Percentiles rank a stretch among this genome's conserved stretches.
Evolutionary conservation across 1,140 invertebrate species (phyloP).

Genomic region (Nautilus pompilius): DNA sequence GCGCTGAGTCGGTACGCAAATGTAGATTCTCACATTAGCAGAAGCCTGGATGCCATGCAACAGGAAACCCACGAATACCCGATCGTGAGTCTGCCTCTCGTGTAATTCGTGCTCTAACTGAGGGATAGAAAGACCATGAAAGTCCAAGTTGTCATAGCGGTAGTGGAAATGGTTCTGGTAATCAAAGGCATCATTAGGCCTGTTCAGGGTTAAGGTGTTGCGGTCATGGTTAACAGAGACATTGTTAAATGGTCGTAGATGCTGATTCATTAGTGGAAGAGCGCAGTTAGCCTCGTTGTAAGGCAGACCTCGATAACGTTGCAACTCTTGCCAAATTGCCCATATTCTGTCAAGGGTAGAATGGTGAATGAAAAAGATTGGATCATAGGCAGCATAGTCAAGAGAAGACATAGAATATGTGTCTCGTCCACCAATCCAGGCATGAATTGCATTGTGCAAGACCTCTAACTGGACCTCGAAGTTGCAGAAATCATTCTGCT

Average conservation of each 20-base stretch:
- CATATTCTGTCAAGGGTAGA: conserved; percentile 19
- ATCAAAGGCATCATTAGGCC: conserved; percentile 19
- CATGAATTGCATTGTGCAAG: conserved; percentile 19
- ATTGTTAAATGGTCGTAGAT: conserved; percentile 18
- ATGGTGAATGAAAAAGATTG: conserved; percentile 19
- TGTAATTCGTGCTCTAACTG: conserved; percentile 14
- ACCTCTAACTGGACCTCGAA: conserved; percentile 28
- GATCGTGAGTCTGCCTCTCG: conserved; percentile 7
- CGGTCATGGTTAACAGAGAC: conserved; percentile 6
- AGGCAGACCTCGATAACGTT: conserved; percentile 10
- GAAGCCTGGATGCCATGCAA: conserved; percentile 17
- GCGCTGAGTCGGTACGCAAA: conserved; percentile 14
- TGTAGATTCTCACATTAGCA: conserved; percentile 14
- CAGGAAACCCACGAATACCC: conserved; percentile 24
- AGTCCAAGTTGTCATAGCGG: conserved; percentile 20
- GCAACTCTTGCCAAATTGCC: conserved; percentile 29
- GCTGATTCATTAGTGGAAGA: conserved; percentile 14
- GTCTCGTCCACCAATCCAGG: conserved; percentile 16
- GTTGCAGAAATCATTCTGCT: conserved; percentile 22
- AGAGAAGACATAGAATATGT: conserved; percentile 16
- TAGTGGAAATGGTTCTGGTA: conserved; percentile 23
- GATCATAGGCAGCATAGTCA: conserved; percentile 22
- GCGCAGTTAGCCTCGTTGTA: conserved; percentile 14
- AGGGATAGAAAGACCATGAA: conserved; percentile 16
- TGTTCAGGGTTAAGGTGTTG: conserved; percentile 10